Conservation (phyloP, 2,113 vertebrate genomes). For the Coregonus clupeaformis region DNA sequence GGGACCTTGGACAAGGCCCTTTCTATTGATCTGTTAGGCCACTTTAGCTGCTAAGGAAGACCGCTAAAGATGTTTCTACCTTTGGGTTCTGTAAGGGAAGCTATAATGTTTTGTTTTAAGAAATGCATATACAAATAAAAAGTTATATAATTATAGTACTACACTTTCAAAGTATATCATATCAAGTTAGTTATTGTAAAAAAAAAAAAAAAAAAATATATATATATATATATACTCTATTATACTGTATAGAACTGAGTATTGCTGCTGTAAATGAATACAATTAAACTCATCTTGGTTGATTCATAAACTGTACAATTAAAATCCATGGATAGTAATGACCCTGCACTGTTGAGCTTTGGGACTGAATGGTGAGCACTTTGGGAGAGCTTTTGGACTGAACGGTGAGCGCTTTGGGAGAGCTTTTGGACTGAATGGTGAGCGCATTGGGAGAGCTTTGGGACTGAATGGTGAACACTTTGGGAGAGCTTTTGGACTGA, state of each 20-base stretch:
- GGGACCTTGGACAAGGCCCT: neutral
- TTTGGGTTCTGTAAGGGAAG: neutral
- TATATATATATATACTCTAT: neutral
- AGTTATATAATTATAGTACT: neutral
- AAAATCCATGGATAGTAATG: neutral
- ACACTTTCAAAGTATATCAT: conserved; percentile 25
- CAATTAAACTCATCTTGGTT: neutral
- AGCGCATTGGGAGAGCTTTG: too few species aligned
- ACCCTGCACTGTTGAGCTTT: too few species aligned
- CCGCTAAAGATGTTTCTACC: neutral
- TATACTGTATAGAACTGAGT: neutral
- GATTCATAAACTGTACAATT: conserved; percentile 6
- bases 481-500: too few species aligned
- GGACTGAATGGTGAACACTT: too few species aligned
- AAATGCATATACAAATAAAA: neutral
- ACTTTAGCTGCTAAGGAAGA: neutral
- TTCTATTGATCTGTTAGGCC: neutral
- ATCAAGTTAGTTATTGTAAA: conserved; percentile 21
- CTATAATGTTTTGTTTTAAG: neutral
- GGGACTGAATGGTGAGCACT: conserved; percentile 1
- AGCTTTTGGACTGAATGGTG: neutral
- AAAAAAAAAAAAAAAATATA: too few species aligned
- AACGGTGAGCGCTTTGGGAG: neutral
- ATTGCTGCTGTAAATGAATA: neutral
- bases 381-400: too few species aligned